Base-by-base conservation (phyloP, 2,797 vertebrate genomes). In the Todus mexicanus region DNA sequence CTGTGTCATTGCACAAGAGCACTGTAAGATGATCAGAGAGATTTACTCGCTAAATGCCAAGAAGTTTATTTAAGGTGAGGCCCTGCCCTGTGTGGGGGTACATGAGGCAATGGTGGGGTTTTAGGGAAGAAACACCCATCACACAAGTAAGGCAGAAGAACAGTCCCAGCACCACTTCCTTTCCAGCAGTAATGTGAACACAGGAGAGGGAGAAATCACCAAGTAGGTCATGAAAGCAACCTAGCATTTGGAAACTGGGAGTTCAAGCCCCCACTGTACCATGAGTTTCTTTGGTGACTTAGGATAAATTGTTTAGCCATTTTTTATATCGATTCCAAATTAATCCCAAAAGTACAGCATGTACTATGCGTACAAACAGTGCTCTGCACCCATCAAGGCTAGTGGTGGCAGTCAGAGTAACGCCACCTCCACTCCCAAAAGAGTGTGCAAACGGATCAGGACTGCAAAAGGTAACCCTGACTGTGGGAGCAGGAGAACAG, bases 31-130 rank as follows among this genome's bases (percentile, higher is more conserved):
- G 63, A 72, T 84, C 79, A 78, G 59, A 88, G 74, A 89, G 56
- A 50, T 87, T 87, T 85, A 59, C 43, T 93, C 1, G 5, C 63
- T 86, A 72, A 91, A 59, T 51, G 63, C 42, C 35, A 65, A 82
- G 37, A 50, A 75, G 76, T 90, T 94, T 86, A 91, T 85, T 85
- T 93, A 77, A 94, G 88, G 93, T 89, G 45, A 90, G 19, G 12
- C 47, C 72, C n/a, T 87, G 81, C 54, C 47, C 50, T 85, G 50
- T 19, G 7, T 35, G 10, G 42, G 22, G 11, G n/a, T 37, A 64
- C 29, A 2, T 40, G 69, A 84, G 71, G 89, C 57, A 53, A 23
- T 37, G 45, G 10, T 26, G 73, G 29, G 21, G 33, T 7, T 84
- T 22, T 45, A 74, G 15, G 9, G 38, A 56, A 56, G 60, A 57